Evolutionary conservation across 2,113 vertebrate genomes (phyloP), one percentile per base, ranked within the genome.

Genomic region (Clinocottus analis): DNA sequence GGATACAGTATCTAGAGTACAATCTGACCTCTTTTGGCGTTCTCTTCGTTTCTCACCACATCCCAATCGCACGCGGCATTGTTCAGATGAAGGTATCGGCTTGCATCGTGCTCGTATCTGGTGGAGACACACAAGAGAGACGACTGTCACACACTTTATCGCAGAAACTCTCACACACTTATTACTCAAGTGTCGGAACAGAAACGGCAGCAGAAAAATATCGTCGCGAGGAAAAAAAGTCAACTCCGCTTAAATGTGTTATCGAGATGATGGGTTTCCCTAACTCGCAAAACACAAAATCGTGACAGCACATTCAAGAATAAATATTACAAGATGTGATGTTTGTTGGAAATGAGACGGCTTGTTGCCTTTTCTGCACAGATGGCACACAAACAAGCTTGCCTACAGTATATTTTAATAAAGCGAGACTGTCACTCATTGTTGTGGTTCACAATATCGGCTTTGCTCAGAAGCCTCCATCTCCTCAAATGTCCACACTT

Each of bases 21-120:
- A 76, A 90, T 90, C 86, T 93, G 89, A 91, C 90, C 91, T 90
- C 75, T 69, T 93, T 92, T 73, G 81, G 72, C 39, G 25, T 43
- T 75, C 67, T 80, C 75, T 65, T 58, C 61, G 47, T 31, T 80
- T 85, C 84, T 90, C 72, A 87, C 82, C 87, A 87, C 86, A 87
- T 82, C 82, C 72, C 56, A 89, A 73, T 84, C 49, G 39, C 73
- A 49, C 68, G 16, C 51, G 75, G 39, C 66, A 62, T 83, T 72
- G 75, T 77, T 87, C 71, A 13, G 45, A 66, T 29, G 39, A 66
- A 65, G 17, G 51, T 58, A 83, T 86, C 80, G 7, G 49, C 69
- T 82, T 60, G 55, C 75, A 47, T 74, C 8, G 7, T 70, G 72
- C 53, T 73, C 58, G 12, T 71, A 77, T 90, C 89, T 84, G 68